phyloP scores from a whole-genome alignment of 2,113 vertebrate genomes.

The Actenoides hombroni region DNA sequence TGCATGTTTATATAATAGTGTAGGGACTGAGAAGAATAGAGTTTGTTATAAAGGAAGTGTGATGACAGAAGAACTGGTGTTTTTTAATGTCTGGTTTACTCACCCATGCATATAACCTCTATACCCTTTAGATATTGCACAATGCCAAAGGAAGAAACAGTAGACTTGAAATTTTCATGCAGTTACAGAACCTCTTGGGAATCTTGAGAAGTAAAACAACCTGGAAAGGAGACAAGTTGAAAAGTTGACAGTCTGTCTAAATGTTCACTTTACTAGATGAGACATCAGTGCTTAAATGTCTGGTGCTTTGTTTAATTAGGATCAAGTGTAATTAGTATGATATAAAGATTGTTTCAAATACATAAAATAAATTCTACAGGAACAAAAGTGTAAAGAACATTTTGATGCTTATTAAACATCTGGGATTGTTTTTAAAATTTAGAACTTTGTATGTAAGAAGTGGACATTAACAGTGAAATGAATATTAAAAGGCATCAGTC shows the following conservation, averaged over 20 bases:
- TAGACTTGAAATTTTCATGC: not conserved
- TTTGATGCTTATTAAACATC: not conserved
- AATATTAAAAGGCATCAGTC: not conserved
- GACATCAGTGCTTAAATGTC: not conserved
- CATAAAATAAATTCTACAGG: not conserved
- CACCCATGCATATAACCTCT: not conserved
- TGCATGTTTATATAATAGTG: not conserved
- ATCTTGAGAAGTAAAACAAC: not conserved
- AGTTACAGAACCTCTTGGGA: not conserved
- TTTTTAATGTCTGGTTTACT: not conserved
- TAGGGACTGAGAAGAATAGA: not conserved
- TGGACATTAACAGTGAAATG: not conserved
- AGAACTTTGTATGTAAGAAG: not conserved
- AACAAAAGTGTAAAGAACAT: not conserved
- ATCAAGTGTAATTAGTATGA: not conserved
- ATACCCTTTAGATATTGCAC: not conserved
- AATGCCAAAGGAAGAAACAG: not conserved
- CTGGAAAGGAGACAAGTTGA: not conserved
- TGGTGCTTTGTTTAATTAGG: constrained; percentile 7
- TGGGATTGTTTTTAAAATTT: not conserved
- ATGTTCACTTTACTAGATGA: not conserved
- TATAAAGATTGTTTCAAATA: not conserved
- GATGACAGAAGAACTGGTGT: not conserved
- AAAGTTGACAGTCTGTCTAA: constrained; percentile 6
- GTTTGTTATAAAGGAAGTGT: not conserved